A percentile compares a stretch with the other conserved stretches of the same genome.
phyloP scores from a whole-genome alignment of 2,797 vertebrate genomes.

The Amblyraja radiata region DNA sequence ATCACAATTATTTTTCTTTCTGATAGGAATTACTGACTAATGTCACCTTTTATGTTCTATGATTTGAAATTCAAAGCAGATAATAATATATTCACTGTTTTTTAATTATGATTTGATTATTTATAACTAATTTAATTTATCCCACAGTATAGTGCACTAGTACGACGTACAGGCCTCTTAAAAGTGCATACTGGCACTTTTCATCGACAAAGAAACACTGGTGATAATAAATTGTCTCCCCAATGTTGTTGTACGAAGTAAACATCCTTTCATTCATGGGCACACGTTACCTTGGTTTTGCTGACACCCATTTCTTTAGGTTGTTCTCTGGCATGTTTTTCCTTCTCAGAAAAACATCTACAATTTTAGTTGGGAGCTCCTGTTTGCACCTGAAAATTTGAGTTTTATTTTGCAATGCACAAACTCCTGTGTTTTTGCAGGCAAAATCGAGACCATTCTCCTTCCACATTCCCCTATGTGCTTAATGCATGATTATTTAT shows the following conservation, averaged over 20 bases:
- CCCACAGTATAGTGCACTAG: neutral
- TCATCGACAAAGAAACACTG: too few relatives aligned
- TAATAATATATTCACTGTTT: neutral
- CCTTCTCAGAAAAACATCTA: neutral
- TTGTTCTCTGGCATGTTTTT: neutral
- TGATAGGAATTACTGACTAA: neutral
- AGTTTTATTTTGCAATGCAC: neutral
- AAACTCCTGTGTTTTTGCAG: neutral
- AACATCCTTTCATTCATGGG: neutral
- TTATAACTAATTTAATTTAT: neutral
- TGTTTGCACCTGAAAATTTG: neutral
- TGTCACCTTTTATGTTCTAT: neutral
- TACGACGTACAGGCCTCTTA: neutral
- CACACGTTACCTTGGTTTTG: neutral
- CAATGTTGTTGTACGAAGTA: neutral
- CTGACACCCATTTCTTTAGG: neutral
- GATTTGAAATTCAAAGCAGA: neutral
- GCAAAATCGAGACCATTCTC: neutral
- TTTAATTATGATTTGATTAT: neutral
- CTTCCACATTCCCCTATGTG: neutral
- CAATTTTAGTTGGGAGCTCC: neutral
- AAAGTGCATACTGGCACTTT: too few relatives aligned
- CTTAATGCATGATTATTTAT: neutral
- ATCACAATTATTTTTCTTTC: neutral
- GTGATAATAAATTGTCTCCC: neutral